Evolutionary conservation across 2,797 vertebrate genomes (phyloP), one percentile per base, ranked within the genome.

Genomic region (Bucorvus abyssinicus): DNA sequence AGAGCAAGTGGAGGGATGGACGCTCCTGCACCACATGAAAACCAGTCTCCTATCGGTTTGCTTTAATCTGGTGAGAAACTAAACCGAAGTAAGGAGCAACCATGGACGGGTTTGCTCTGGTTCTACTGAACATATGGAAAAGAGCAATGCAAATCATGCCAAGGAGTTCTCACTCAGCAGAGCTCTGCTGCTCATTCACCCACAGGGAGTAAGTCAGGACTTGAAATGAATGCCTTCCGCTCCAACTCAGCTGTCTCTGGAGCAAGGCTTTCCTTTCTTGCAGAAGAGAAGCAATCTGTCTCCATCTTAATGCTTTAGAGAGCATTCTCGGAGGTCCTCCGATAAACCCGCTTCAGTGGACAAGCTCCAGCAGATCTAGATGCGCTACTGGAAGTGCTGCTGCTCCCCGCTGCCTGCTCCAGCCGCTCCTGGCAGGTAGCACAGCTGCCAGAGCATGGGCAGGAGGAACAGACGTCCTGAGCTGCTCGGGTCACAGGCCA

Each of bases 61-160:
- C 89, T 97, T 97, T 97, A 95, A 96, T 96, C 95, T 93, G 91
- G 85, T 96, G 94, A 96, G 96, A 96, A 96, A 94, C 60, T 86
- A 65, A 88, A 94, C 47, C 70, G n/a, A 88, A 91, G 80, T 1
- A n/a, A 96, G 93, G 91, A 93, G 94, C 0, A 10, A 74, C 95
- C 80, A 5, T 40, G 61, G 87, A 93, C 93, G 94, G 93, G 91
- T 95, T 93, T 77, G 89, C 95, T 96, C 95, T 90, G 89, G 93
- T 96, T 96, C 90, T 65, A 64, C 44, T 11, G 93, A 95, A n/a
- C 55, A 5, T 52, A 53, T 14, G 89, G 79, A 93, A 93, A 81
- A 95, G 86, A 94, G 87, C 55, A 34, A 96, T 96, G 93, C 93
- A 97, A 96, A 94, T 96, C 89, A 45, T 3, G 4, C n/a, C 76